phyloP scores from a whole-genome alignment of 2,888 invertebrate species.

The Heteromyza rotundicornis region DNA sequence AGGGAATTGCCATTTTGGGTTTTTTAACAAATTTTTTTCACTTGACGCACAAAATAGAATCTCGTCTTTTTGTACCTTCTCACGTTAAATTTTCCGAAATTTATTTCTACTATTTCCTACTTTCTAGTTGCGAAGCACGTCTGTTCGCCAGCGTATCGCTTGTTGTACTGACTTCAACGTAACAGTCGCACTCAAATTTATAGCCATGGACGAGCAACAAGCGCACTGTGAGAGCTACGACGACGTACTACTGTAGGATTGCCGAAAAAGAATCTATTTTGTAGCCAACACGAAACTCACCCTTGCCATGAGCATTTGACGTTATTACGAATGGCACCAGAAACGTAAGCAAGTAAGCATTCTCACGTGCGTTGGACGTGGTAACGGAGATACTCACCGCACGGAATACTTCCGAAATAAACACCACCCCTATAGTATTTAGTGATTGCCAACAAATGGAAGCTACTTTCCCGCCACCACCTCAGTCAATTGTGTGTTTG shows the following conservation, averaged over 20 bases:
- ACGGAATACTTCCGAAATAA: too few species aligned
- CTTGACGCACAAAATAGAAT: neutral
- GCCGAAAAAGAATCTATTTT: constrained; percentile 3
- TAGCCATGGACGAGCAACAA: constrained; percentile 19
- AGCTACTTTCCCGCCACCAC: neutral
- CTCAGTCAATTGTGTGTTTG: too few species aligned
- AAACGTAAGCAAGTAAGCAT: constrained; percentile 25
- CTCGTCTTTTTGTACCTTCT: neutral
- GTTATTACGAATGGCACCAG: constrained; percentile 5
- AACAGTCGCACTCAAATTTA: constrained; percentile 19
- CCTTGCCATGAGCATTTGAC: constrained; percentile 11
- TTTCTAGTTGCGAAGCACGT: constrained; percentile 15
- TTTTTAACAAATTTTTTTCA: too few species aligned
- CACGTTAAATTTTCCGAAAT: neutral
- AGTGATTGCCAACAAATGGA: constrained; percentile 10
- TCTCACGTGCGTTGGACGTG: neutral
- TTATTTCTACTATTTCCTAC: neutral
- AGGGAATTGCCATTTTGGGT: constrained; percentile 56
- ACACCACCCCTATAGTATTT: too few species aligned
- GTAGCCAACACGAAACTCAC: constrained; percentile 14
- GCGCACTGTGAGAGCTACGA: neutral
- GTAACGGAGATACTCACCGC: neutral
- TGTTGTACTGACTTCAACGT: constrained; percentile 26
- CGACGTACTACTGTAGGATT: constrained; percentile 11
- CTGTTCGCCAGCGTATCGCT: constrained; percentile 25